Base-by-base conservation (phyloP, 2,888 invertebrate species). In the Drosophila nigritarsus region DNA sequence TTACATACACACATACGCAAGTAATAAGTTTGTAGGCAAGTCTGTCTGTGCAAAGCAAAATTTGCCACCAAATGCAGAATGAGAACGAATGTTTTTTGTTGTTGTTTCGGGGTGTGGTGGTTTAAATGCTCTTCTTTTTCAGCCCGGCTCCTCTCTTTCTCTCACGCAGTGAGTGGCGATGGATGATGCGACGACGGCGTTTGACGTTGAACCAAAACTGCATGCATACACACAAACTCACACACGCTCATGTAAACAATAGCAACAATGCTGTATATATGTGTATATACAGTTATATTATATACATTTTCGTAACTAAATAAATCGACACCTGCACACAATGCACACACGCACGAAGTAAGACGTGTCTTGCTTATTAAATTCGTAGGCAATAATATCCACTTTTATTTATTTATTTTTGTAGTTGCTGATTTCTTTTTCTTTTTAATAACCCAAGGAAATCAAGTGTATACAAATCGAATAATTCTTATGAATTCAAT, bases 251-350 rank as follows among this genome's bases (percentile, higher is more conserved):
- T 48, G 5, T 15, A 4, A 45, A 45, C 7, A 45, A 24, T 45
- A 20, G 20, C 45, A 24, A 24, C 15, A 24, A 20, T 45, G 15
- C 45, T 49, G 48, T 63, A 32, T 55, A 62, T 51, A 53, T 45
- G 24, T 50, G 15, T 40, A 62, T 45, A 29, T 55, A 68, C 13
- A 20, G 20, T 15, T 45, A 13, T 68, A 45, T 54, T 32, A 36
- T 40, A 13, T 58, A 51, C 27, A 36, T 42, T 11, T 3, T 32
- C 40, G 27, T 36, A 45, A 56, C n/a, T 40, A 32, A 29, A 75
- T 40, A 61, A 59, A 78, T 73, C 56, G 78, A 77, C 78, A 77
- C 77, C 75, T 75, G 73, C 73, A 72, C 48, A 66, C 48, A 66
- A 45, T 29, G 32, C 40, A 61, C 20, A 51, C 29, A 58, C n/a